Base-by-base conservation (phyloP, 92 coral and sea anemone species). In the Zoanthus gigantus region DNA sequence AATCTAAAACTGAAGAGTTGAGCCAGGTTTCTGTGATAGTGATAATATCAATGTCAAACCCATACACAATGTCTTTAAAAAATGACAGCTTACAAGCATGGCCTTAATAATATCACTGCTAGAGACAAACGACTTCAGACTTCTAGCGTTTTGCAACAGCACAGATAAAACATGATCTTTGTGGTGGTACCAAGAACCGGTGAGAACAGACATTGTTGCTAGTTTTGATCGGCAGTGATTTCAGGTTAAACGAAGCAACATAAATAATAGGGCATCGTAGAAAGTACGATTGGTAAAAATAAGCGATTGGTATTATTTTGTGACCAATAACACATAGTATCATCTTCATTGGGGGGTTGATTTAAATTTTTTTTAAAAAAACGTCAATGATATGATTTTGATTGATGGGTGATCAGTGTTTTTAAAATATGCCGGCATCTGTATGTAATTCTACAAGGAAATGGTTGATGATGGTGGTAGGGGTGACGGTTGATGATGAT, bases 1-100 rank as follows among this genome's bases (percentile, higher is more conserved):
- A 71, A 47, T 71, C 76, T 14, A 5, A 31, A 29, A 71, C 47
- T 71, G 47, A 7, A 28, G 76, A 29, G 76, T 71, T 71, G 47
- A 71, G 12, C 76, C 76, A 71, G 30, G 76, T 71, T 71, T 71
- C 76, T 71, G 76, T 31, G 14, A 71, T 71, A 28, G 76, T 47
- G 44, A 71, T 73, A 0, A 18, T 71, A 46, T 71, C 76, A 14
- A 71, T 71, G 13, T 71, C 52, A 46, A 71, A 71, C 0, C 47
- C 76, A 7, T 71, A 71, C 76, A 71, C 76, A 71, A 17, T 76
- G 23, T 37, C 82, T 56, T 76, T 76, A 56, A 76, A 32, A 12
- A 76, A 28, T 50, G 82, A n/a, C 9, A 76, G 82, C 46, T 76
- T 76, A 76, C 63, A 76, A 47, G 31, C 11, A 71, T 29, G 13